These are phyloP conservation scores for Netelia melanura DNA, from an alignment of 2,888 invertebrate species.

Conservation along the genomic window DNA sequence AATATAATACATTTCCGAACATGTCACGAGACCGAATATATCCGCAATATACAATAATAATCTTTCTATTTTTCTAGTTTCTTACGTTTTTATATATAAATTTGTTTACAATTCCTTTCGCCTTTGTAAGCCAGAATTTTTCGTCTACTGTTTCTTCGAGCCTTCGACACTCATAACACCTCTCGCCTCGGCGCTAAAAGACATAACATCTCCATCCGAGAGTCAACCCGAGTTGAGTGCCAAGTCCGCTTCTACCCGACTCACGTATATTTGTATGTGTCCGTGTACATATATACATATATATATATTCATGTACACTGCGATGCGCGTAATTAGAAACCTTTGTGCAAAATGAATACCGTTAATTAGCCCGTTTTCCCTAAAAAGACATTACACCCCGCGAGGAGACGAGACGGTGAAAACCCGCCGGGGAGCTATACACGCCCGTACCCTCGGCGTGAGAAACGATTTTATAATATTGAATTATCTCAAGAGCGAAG, in stretches of 20 bases:
- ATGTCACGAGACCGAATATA: slow-evolving; percentile 1
- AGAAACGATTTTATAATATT: slow-evolving; percentile 47
- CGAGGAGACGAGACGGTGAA: slow-evolving; percentile 25
- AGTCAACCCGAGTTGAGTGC: slow-evolving; percentile 16
- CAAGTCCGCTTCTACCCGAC: slow-evolving; percentile 23
- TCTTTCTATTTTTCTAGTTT: not conserved
- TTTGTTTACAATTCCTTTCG: not conserved
- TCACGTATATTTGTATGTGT: not conserved
- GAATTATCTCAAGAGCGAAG: slow-evolving; percentile 50
- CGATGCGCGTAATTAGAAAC: slow-evolving; percentile 86
- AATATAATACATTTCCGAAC: not conserved
- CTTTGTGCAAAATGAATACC: slow-evolving; percentile 88
- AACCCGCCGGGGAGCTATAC: slow-evolving; percentile 76
- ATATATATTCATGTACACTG: slow-evolving; percentile 27
- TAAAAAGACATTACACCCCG: slow-evolving; percentile 86
- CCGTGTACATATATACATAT: not conserved
- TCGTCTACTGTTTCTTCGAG: not conserved
- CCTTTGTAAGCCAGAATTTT: not conserved
- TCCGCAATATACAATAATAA: not conserved
- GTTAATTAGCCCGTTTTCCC: slow-evolving; percentile 86
- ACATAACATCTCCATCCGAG: slow-evolving; percentile 57
- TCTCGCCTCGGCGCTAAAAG: slow-evolving; percentile 12
- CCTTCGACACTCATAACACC: not conserved
- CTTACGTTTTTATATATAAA: not conserved
- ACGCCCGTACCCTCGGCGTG: slow-evolving; percentile 73